Evolutionary conservation across 2,797 vertebrate species (phyloP).

Genomic region (Prunella strophiata): DNA sequence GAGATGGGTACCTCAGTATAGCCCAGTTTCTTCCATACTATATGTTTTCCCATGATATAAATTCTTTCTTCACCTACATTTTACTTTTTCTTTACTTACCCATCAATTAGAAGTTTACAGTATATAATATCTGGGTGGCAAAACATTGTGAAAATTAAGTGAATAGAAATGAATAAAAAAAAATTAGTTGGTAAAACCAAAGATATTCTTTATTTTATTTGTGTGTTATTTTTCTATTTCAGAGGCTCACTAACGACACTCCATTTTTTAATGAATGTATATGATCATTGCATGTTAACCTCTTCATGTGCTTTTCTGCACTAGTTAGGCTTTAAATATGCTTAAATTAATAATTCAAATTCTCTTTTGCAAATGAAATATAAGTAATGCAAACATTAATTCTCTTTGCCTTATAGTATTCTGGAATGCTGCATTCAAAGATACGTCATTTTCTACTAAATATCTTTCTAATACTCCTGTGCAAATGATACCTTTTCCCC

Average conservation of each 20-base stretch:
- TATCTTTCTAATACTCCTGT: constrained; percentile 58
- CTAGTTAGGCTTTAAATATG: constrained; percentile 1
- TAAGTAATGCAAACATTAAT: constrained; percentile 28
- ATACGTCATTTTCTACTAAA: constrained; percentile 60
- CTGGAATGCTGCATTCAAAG: constrained; percentile 25
- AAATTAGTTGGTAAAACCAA: not conserved
- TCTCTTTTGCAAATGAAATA: constrained; percentile 30
- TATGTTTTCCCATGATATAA: not conserved
- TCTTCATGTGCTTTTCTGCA: not conserved
- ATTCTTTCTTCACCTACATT: not conserved
- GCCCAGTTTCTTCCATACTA: not conserved
- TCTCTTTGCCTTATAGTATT: constrained; percentile 33
- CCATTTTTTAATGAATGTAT: not conserved
- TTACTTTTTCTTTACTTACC: not conserved
- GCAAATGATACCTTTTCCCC: constrained; percentile 50
- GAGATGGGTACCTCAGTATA: not conserved
- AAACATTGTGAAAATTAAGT: not conserved
- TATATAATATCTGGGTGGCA: not conserved
- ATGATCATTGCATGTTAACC: not conserved
- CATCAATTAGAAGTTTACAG: not conserved
- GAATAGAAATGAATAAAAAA: not conserved
- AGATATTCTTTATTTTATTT: not conserved
- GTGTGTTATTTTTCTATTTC: not conserved
- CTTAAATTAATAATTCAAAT: constrained; percentile 21
- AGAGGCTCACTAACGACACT: not conserved